Evolutionary conservation across 2,888 invertebrate species (phyloP).

Genomic region (Vanessa cardui): DNA sequence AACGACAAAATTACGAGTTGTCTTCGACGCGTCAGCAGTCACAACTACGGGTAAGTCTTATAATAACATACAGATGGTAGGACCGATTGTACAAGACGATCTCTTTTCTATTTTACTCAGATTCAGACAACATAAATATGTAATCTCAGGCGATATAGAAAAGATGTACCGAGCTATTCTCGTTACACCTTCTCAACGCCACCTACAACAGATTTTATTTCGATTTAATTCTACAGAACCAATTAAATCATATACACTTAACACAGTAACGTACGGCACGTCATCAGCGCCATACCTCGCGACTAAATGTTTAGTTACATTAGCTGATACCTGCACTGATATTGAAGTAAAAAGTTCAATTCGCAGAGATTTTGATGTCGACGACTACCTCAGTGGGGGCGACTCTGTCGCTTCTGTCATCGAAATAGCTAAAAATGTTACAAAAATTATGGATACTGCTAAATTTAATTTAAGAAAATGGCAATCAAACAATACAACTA

Average conservation of each 20-base stretch:
- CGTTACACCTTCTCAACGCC: background rate
- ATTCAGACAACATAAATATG: slow-evolving; percentile 1
- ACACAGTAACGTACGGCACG: background rate
- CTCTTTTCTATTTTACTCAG: slow-evolving; percentile 11
- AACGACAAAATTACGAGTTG: slow-evolving; percentile 20
- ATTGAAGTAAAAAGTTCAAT: background rate
- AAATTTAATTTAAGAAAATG: too few relatives aligned
- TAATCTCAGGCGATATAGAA: background rate
- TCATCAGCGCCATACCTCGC: background rate
- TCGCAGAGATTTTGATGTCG: slow-evolving; percentile 7
- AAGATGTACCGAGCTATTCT: background rate
- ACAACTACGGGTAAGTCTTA: slow-evolving; percentile 13
- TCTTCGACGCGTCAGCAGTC: slow-evolving; percentile 21
- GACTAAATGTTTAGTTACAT: background rate
- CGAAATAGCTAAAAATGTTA: too few relatives aligned
- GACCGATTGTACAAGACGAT: slow-evolving; percentile 19
- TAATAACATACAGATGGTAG: slow-evolving; percentile 17
- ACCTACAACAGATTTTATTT: background rate
- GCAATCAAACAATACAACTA: too few relatives aligned
- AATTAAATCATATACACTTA: background rate
- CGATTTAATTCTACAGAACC: background rate
- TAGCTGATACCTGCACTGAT: background rate
- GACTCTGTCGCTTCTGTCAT: too few relatives aligned
- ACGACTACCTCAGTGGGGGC: background rate
- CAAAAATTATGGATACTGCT: too few relatives aligned